A percentile compares a stretch with the other conserved stretches of the same genome.
phyloP scores from a whole-genome alignment of 2,888 invertebrate species.

The Tenthredo livida region DNA sequence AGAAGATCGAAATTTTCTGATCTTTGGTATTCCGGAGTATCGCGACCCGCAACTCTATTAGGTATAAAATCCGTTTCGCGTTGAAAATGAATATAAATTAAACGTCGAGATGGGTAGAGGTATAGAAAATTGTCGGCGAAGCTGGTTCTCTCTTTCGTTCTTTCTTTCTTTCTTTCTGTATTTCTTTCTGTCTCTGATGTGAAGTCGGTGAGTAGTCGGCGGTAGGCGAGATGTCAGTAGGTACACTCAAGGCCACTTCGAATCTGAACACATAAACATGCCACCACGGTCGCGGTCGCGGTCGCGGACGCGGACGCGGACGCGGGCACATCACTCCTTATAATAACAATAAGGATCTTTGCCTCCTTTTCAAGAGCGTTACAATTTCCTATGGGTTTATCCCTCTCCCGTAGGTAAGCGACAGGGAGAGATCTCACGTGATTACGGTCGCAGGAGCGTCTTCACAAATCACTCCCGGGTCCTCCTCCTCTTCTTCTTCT shows the following conservation, averaged over 20 bases:
- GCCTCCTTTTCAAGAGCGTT: constrained; percentile 57
- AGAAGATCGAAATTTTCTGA: too few species aligned
- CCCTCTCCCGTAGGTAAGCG: constrained; percentile 58
- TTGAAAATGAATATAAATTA: too few species aligned
- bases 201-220: neutral
- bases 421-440: constrained; percentile 77
- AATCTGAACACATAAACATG: constrained; percentile 77
- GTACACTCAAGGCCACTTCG: constrained; percentile 75
- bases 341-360: constrained; percentile 76
- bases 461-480: constrained; percentile 76
- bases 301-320: constrained; percentile 69
- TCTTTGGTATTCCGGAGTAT: too few species aligned
- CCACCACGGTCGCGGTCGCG: constrained; percentile 68
- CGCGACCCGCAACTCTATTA: too few species aligned
- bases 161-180: too few species aligned
- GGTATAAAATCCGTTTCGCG: too few species aligned
- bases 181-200: neutral
- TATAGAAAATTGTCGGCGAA: too few species aligned
- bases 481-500: constrained; percentile 55
- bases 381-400: constrained; percentile 57
- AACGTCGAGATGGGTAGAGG: too few species aligned
- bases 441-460: constrained; percentile 77
- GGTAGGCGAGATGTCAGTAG: constrained; percentile 55
- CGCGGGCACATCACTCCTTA: constrained; percentile 74
- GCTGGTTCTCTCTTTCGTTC: too few species aligned